These are phyloP conservation scores for Drosophila saltans DNA, from an alignment of 1,140 invertebrate species.

Conservation along the genomic window DNA sequence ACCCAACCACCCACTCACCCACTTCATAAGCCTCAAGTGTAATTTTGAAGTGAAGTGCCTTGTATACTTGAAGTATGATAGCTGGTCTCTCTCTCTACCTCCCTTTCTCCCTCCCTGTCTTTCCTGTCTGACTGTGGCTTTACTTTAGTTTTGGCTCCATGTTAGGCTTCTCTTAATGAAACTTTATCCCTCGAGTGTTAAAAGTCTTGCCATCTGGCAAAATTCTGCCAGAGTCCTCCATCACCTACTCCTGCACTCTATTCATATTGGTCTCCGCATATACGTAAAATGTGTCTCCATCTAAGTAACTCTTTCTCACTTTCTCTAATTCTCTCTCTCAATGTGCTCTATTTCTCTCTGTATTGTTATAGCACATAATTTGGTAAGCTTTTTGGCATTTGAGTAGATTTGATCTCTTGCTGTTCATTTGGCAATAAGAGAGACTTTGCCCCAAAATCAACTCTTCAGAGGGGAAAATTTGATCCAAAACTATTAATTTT, in stretches of 20 bases:
- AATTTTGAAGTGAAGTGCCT: conserved; percentile 62
- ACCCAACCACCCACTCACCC: conserved; percentile 1
- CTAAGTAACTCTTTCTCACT: conserved; percentile 3
- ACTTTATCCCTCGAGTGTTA: conserved; percentile 79
- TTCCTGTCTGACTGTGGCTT: conserved; percentile 40
- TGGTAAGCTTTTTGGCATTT: conserved; percentile 11
- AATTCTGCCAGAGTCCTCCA: neutral
- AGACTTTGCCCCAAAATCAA: too few relatives aligned
- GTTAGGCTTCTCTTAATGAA: conserved; percentile 73
- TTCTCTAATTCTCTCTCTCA: neutral
- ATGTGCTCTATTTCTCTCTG: conserved; percentile 22
- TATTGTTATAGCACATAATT: conserved; percentile 53
- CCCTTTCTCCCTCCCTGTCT: neutral
- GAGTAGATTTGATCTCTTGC: neutral
- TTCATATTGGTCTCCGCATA: conserved; percentile 34
- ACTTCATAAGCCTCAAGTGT: conserved; percentile 63
- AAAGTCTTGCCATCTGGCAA: conserved; percentile 71
- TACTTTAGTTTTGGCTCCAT: conserved; percentile 56
- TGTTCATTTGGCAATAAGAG: neutral
- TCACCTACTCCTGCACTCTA: conserved; percentile 11
- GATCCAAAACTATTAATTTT: neutral
- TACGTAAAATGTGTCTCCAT: conserved; percentile 8
- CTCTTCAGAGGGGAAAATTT: neutral
- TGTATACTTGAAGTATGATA: conserved; percentile 70
- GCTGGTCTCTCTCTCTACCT: conserved; percentile 29